phyloP scores from a whole-genome alignment of 1,140 invertebrate genomes.

The Aphidius ervi region DNA sequence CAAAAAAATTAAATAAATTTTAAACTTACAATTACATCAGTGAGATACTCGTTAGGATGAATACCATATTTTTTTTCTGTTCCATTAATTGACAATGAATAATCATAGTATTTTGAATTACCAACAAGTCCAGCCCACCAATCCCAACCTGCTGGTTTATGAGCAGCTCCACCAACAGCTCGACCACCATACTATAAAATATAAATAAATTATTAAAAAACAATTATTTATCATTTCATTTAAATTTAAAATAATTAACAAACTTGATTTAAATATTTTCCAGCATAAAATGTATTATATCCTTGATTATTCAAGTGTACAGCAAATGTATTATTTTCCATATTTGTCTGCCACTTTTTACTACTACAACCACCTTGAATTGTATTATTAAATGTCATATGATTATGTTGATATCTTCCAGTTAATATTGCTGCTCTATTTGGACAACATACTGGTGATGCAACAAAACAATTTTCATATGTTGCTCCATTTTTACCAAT shows the following conservation, averaged over 20 bases:
- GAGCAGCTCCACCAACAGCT: conserved; percentile 56
- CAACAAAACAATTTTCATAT: conserved; percentile 72
- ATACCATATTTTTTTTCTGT: conserved; percentile 57
- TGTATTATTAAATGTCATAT: conserved; percentile 74
- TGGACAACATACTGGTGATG: conserved; percentile 83
- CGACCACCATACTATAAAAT: conserved; percentile 65
- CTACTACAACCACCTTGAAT: conserved; percentile 72
- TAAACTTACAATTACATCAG: conserved; percentile 75
- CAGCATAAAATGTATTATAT: conserved; percentile 79
- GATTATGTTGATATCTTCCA: conserved; percentile 82
- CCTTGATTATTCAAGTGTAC: conserved; percentile 59
- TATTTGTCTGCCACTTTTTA: conserved; percentile 59
- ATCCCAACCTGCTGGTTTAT: conserved; percentile 78
- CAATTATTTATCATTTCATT: not conserved
- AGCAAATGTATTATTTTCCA: conserved; percentile 68
- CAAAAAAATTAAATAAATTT: not conserved
- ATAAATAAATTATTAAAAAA: conserved; percentile 13
- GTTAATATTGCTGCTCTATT: conserved; percentile 82
- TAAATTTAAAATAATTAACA: conserved; percentile 6
- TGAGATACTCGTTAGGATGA: conserved; percentile 67
- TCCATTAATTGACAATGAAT: conserved; percentile 80
- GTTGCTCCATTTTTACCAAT: conserved; percentile 63
- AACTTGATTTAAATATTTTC: conserved; percentile 83
- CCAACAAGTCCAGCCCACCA: conserved; percentile 76
- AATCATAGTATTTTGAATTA: conserved; percentile 86